Evolutionary conservation across 2,888 invertebrate genomes (phyloP), one percentile per base, ranked within the genome.

Genomic region (Scotopteryx bipunctaria): DNA sequence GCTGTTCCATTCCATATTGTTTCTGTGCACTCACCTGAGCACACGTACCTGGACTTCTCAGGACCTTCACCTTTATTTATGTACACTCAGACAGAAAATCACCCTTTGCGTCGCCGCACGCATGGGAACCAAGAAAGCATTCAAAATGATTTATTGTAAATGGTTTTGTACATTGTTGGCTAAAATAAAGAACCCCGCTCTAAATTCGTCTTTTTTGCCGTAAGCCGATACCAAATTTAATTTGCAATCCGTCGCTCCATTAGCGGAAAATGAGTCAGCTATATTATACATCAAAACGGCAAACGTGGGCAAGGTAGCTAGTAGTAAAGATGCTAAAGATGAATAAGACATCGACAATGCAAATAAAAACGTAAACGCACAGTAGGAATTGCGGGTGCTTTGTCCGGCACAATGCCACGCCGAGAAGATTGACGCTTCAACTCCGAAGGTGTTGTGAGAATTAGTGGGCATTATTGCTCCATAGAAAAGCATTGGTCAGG

Each of bases 101-200:
- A 88, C 89, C 88, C 89, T 88, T 89, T 87, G 89, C 88, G 86
- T 81, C 82, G 86, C 81, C 86, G 81, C 82, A 80, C 80, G 85
- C 78, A 85, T 83, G 87, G 85, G 86, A 86, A 86, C 88, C 86
- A 76, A 86, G 86, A 87, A 86, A 83, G 85, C 88, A 83, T 87
- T 89, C 86, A 86, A 88, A 88, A 88, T 90, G 90, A 90, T 90
- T 90, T 90, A 90, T 89, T 88, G 90, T 88, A 89, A 90, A 90
- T 89, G 88, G 88, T 86, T 90, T 86, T 89, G 89, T 89, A 90
- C 90, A 87, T 90, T 90, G 90, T 90, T 86, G 89, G 88, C 87
- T 88, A 88, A 90, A 90, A 89, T 90, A 90, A 90, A 89, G 88
- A 86, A 82, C 74, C 69, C 75, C 76, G 84, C 83, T 88, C 88